phyloP scores from a whole-genome alignment of 2,888 invertebrate genomes.

The Dasypolia templi region DNA sequence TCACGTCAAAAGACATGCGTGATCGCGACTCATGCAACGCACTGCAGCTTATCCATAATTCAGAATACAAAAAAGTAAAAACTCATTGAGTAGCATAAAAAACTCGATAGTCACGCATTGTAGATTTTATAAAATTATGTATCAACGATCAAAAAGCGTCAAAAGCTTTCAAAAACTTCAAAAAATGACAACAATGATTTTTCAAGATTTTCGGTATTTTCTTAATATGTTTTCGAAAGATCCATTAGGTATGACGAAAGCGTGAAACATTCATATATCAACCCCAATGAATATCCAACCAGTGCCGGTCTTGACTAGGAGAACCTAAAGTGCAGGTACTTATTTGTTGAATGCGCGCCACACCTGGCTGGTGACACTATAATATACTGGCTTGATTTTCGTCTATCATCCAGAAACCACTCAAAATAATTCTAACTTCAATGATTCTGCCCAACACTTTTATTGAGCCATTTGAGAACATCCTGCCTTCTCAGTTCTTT shows the following conservation, averaged over 20 bases:
- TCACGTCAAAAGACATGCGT: not conserved
- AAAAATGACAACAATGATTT: not conserved
- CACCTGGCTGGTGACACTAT: not conserved
- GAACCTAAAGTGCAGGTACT: conserved; percentile 19
- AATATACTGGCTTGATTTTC: not conserved
- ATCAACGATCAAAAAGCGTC: not conserved
- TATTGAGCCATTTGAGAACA: not conserved
- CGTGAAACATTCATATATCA: not conserved
- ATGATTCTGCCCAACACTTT: not conserved
- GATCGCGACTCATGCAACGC: not conserved
- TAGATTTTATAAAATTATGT: not conserved
- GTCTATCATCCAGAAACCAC: not conserved
- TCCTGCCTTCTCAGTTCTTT: not conserved
- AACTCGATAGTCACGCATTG: not conserved
- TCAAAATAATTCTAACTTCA: not conserved
- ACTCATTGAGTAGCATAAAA: not conserved
- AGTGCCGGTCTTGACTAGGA: not conserved
- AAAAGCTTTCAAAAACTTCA: not conserved
- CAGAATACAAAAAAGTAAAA: not conserved
- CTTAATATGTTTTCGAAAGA: not conserved
- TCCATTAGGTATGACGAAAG: not conserved
- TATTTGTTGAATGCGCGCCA: not conserved
- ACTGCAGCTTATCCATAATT: not conserved
- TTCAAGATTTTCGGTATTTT: not conserved
- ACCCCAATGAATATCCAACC: not conserved